Conservation (phyloP, 2,797 vertebrate species). For the Darevskia mixta region DNA sequence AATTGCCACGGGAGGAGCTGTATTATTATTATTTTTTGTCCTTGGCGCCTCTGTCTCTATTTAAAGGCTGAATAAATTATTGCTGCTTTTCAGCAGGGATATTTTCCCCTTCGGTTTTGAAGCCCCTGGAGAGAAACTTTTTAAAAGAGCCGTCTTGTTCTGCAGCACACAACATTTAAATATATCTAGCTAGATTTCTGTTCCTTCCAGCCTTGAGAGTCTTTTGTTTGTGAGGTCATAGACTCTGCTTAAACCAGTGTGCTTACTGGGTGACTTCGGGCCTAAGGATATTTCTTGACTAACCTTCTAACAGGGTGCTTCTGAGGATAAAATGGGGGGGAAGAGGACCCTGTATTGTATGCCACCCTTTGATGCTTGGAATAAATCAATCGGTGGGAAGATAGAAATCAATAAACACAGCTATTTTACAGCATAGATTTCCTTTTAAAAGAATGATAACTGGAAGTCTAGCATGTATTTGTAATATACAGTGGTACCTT, state of each 20-base stretch:
- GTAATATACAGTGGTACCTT: not conserved
- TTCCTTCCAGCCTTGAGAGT: not conserved
- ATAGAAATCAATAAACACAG: not conserved
- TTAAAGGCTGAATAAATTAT: not conserved
- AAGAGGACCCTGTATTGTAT: not conserved
- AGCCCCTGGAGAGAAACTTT: not conserved
- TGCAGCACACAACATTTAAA: not conserved
- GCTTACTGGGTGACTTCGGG: not conserved
- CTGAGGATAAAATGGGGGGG: not conserved
- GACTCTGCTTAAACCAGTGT: not conserved
- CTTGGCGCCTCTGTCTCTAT: not conserved
- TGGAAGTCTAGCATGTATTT: not conserved
- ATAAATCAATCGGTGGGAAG: not conserved
- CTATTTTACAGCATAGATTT: not conserved
- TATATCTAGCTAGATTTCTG: not conserved
- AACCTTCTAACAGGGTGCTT: not conserved
- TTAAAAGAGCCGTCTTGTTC: not conserved
- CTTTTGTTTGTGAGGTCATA: not conserved
- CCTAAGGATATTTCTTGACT: not conserved
- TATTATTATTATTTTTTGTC: not conserved
- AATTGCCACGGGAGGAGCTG: constrained; percentile 3
- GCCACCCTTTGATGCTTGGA: not conserved
- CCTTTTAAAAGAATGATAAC: not conserved
- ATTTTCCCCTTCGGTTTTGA: not conserved
- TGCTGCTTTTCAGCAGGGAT: not conserved